Evolutionary conservation across 1,140 invertebrate genomes (phyloP), one percentile per base, ranked within the genome.

Genomic region (Bombus impatiens): DNA sequence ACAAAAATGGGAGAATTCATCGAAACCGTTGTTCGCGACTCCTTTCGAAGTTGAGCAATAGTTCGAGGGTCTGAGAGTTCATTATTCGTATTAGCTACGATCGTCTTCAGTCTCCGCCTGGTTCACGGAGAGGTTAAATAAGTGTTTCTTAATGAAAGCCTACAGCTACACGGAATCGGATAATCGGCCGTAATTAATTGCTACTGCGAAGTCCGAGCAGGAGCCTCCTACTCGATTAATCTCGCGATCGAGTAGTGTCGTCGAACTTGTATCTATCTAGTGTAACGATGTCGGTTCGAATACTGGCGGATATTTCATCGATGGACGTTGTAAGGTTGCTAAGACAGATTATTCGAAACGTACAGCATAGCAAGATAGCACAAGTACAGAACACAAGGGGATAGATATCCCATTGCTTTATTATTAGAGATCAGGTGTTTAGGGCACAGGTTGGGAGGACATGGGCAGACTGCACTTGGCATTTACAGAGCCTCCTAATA

Each of bases 111-210:
- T 35, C 22, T 25, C 22, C 40, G 18, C 5, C 18, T 22, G 25
- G 25, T n/a, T 28, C 28, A 13, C 65, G 82, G 18, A 53, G 47
- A 53, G 47, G 47, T 53, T 53, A 53, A 53, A 78, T 74, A 77
- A 40, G 4, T 15, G 25, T 32, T 28, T 47, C 40, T 84, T 67
- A 53, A 68, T 53, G 67, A 57, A 25, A 59, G 35, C 40, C 28
- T n/a, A 40, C 44, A 25, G 70, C 32, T 62, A 72, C 77, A 72
- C 47, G 25, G 53, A 74, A 85, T 80, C 77, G 78, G 57, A 72
- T 85, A 85, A 85, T 85, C 78, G 83, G 32, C 40, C 32, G 68
- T 85, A 80, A 85, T 85, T 85, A 85, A 85, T 80, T 65, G 78
- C 53, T 15, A n/a, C 35, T 68, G 6, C 37, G 37, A 18, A 32